Evolutionary conservation across 1,140 invertebrate species (phyloP), one percentile per base, ranked within the genome.

Genomic region (Notospermus geniculatus): DNA sequence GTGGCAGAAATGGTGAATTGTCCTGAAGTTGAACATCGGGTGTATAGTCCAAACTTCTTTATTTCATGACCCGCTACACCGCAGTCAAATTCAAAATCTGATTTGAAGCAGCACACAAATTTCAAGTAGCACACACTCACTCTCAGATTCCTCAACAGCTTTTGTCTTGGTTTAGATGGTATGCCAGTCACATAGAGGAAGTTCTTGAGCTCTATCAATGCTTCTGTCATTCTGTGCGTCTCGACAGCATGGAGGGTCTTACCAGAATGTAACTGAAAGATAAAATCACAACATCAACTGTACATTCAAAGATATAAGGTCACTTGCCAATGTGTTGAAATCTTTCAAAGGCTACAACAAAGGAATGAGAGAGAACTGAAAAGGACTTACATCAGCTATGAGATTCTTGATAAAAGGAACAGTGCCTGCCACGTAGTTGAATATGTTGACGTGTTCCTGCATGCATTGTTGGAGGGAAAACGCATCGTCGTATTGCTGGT

Each of bases 341-440:
- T n/a, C n/a, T n/a, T n/a, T n/a, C n/a, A n/a, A n/a, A n/a, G n/a
- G n/a, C n/a, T n/a, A n/a, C n/a, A n/a, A n/a, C n/a, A n/a, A n/a
- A n/a, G n/a, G n/a, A n/a, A n/a, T n/a, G n/a, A n/a, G n/a, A n/a
- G 15, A 32, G 5, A 36, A 36, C 32, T n/a, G 5, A 5, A 23
- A 19, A 5, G n/a, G 5, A 71, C 77, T 70, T 70, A 81, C 80
- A 64, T 77, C 75, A 45, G 74, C 67, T 13, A 80, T 80, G 17
- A 81, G 62, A 53, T 79, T 79, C 61, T 75, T 73, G 13, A 81
- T 62, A 59, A 81, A 79, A 15, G 80, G 79, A 15, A 80, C 77
- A 69, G 75, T 79, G 41, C 79, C 80, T 27, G 75, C 76, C 0
- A 80, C 74, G 59, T 71, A 79, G 65, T 80, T 81, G 58, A 80